phyloP scores from a whole-genome alignment of 2,113 vertebrate species.

The Zapornia atra region DNA sequence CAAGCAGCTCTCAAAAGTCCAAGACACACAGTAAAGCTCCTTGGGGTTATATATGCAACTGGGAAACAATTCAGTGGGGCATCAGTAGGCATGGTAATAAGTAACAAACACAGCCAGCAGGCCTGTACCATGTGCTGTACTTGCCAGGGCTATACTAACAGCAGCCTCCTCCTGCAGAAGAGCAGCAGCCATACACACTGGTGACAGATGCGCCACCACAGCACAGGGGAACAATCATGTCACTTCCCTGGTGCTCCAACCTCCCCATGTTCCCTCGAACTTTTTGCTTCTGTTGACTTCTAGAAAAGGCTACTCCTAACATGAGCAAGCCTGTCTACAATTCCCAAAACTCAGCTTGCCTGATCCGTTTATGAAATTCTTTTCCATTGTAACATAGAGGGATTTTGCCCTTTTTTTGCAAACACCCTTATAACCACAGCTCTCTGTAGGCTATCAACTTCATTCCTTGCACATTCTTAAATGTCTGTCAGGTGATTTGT shows the following conservation, averaged over 20 bases:
- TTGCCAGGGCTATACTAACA: no score
- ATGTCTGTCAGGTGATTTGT: background rate
- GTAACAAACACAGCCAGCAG: background rate
- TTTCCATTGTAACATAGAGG: background rate
- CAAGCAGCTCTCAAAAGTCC: background rate
- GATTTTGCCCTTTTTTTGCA: background rate
- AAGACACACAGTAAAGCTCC: background rate
- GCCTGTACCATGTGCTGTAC: no score
- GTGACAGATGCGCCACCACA: background rate
- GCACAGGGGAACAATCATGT: rapidly evolving
- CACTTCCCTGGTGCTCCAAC: rapidly evolving
- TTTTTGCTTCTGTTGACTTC: background rate
- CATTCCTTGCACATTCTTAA: background rate
- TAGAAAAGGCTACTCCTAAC: background rate
- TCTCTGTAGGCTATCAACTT: background rate
- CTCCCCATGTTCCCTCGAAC: rapidly evolving
- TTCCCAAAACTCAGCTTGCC: background rate
- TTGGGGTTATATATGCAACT: background rate
- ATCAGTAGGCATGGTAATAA: background rate
- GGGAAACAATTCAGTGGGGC: background rate
- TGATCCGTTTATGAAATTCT: background rate
- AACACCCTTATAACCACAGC: background rate
- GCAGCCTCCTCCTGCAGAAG: background rate
- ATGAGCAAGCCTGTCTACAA: background rate
- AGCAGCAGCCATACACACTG: background rate